A percentile compares a stretch with the other conserved stretches of the same genome.
Conservation (phyloP, 2,113 vertebrate species). For the Phalacrocorax carbo region DNA sequence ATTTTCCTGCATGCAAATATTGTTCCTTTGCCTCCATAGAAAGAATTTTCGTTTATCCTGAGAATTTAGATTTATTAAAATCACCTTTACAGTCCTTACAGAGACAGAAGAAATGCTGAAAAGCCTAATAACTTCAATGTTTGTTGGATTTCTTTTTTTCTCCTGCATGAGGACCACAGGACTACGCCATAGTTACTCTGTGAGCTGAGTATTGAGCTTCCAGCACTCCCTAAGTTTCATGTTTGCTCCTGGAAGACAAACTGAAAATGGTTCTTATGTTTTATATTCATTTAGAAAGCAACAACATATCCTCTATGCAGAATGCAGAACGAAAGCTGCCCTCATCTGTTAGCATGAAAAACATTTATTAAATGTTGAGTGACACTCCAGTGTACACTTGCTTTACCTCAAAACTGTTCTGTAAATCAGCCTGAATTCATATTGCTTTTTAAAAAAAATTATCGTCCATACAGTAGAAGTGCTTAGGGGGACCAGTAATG, state of each 20-base stretch:
- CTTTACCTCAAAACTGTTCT: not conserved
- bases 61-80: slow-evolving; percentile 54
- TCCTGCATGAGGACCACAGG: not conserved
- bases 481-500: not conserved
- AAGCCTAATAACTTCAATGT: not conserved
- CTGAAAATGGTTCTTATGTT: slow-evolving; percentile 57
- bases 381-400: not conserved
- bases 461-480: not conserved
- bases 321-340: not conserved
- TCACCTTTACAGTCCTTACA: not conserved
- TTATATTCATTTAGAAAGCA: slow-evolving; percentile 57
- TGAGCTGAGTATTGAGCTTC: slow-evolving; percentile 29
- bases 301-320: slow-evolving; percentile 11
- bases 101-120: not conserved
- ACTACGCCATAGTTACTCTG: not conserved
- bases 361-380: not conserved
- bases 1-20: slow-evolving; percentile 2
- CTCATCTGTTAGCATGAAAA: not conserved
- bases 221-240: slow-evolving; percentile 4
- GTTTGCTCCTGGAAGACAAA: slow-evolving; percentile 47
- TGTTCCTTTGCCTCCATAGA: not conserved
- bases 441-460: not conserved
- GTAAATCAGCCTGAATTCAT: not conserved
- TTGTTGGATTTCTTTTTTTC: not conserved
- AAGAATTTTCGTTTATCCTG: not conserved